Evolutionary conservation across 2,797 vertebrate genomes (phyloP).

Genomic region (Poecile montanus): DNA sequence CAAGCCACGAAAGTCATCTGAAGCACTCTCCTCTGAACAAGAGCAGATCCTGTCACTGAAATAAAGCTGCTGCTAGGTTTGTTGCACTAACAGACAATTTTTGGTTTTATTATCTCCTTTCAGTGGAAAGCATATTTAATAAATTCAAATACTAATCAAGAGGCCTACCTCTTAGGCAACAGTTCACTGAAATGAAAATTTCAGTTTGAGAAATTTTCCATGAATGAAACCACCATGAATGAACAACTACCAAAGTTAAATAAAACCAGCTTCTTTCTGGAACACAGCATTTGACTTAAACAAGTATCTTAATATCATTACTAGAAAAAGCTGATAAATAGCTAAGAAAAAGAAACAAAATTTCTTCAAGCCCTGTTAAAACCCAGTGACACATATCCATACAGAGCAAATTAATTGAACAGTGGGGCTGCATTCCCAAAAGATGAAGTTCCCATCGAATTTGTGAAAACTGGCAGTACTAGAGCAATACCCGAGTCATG

Average conservation of each 20-base stretch:
- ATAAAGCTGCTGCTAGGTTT: neutral
- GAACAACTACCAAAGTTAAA: neutral
- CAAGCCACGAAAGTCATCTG: neutral
- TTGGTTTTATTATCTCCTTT: neutral
- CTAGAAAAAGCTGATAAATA: neutral
- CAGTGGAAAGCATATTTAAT: neutral
- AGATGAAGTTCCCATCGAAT: neutral
- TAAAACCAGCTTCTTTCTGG: neutral
- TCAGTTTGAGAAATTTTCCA: neutral
- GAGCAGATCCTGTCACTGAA: neutral
- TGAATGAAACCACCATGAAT: neutral
- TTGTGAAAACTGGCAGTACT: neutral
- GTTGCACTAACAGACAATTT: neutral
- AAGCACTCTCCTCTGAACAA: neutral
- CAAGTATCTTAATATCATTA: neutral
- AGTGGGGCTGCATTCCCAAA: neutral
- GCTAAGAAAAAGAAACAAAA: neutral
- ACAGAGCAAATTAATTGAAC: neutral
- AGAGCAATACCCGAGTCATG: neutral
- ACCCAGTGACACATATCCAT: neutral
- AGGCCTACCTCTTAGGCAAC: neutral
- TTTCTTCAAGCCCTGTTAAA: neutral
- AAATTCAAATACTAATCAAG: neutral
- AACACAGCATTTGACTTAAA: neutral
- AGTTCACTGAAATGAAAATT: neutral